Conservation (phyloP, 2,888 invertebrate species). For the Melanargia galathea region DNA sequence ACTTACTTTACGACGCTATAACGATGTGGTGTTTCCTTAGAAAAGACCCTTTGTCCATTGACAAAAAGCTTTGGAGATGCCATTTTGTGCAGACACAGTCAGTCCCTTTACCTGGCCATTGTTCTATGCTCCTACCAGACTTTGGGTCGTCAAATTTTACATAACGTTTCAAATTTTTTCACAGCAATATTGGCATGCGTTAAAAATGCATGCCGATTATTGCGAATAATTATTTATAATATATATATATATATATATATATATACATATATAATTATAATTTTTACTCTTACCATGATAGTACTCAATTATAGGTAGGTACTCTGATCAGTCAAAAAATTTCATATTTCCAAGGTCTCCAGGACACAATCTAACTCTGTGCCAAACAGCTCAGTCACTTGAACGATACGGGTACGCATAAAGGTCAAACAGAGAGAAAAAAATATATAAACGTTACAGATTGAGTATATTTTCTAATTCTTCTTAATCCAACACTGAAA, state of each 20-base stretch:
- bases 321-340: background rate
- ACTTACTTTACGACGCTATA: conserved; percentile 78
- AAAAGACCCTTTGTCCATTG: conserved; percentile 79
- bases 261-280: too few relatives aligned
- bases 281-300: background rate
- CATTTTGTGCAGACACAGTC: conserved; percentile 73
- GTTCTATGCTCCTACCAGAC: conserved; percentile 76
- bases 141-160: conserved; percentile 70
- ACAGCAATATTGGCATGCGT: background rate
- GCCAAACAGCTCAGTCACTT: too few relatives aligned
- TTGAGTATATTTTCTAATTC: background rate
- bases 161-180: conserved; percentile 52
- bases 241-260: too few relatives aligned
- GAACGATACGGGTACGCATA: too few relatives aligned
- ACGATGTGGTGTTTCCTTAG: conserved; percentile 81
- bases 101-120: conserved; percentile 76
- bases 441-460: too few relatives aligned
- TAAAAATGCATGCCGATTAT: background rate
- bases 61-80: conserved; percentile 77
- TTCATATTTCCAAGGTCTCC: too few relatives aligned
- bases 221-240: too few relatives aligned
- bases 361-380: too few relatives aligned
- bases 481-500: background rate
- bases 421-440: too few relatives aligned
- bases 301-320: background rate